These are phyloP conservation scores for Melanostoma scalare DNA, from an alignment of 2,888 invertebrate species.

Conservation along the genomic window DNA sequence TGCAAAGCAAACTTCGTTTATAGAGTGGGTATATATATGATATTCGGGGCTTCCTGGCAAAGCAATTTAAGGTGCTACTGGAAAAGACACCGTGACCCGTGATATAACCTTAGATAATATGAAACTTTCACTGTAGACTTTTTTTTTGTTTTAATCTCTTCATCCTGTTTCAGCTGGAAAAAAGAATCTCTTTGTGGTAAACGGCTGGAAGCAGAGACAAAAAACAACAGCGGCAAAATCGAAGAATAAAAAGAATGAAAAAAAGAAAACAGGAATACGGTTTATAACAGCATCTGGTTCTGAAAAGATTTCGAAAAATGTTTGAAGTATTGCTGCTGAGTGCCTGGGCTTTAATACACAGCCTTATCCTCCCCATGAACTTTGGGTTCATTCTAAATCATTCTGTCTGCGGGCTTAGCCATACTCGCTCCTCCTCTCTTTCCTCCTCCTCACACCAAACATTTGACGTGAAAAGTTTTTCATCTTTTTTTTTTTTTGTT, in stretches of 20 bases:
- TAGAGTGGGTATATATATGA: no score
- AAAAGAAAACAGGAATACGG: conserved; percentile 26
- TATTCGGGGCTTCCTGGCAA: conserved; percentile 1
- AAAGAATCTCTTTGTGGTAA: conserved; percentile 45
- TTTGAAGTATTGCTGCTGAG: conserved; percentile 65
- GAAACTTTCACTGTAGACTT: conserved; percentile 55
- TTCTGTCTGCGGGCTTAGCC: conserved; percentile 57
- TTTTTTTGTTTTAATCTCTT: conserved; percentile 4
- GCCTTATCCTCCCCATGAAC: conserved; percentile 63
- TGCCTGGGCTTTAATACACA: conserved; percentile 52
- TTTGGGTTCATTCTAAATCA: conserved; percentile 67
- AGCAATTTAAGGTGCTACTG: conserved; percentile 23
- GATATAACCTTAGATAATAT: conserved; percentile 38
- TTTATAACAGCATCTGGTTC: conserved; percentile 64
- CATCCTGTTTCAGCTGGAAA: conserved; percentile 16
- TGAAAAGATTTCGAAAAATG: conserved; percentile 59
- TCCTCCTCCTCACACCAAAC: neutral
- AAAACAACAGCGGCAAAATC: conserved; percentile 10
- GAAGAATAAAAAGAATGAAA: conserved; percentile 12
- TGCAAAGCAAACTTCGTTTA: no score
- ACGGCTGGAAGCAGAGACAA: conserved; percentile 28
- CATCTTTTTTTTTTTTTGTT: neutral
- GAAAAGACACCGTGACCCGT: conserved; percentile 46
- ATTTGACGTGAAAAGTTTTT: conserved; percentile 17
- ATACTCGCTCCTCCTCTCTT: conserved; percentile 20